Evolutionary conservation across 2,113 vertebrate species (phyloP).

Genomic region (Gavialis gangeticus): DNA sequence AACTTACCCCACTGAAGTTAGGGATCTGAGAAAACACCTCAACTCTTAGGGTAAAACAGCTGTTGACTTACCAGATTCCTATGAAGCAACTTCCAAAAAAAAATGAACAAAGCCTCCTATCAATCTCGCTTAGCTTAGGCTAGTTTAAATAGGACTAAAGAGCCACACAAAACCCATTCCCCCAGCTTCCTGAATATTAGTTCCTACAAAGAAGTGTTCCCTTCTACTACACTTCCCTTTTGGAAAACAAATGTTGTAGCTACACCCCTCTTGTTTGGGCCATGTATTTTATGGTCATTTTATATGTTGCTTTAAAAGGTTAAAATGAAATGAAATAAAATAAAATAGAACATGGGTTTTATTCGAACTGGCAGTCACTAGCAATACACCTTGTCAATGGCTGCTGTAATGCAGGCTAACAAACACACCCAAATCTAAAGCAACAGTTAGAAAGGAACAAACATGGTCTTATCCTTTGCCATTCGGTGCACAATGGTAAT

Average conservation of each 20-base stretch:
- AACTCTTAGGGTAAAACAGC: accelerated
- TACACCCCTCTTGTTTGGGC: not conserved
- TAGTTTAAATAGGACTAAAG: conserved; percentile 10
- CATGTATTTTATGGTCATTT: not conserved
- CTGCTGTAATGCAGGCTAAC: accelerated
- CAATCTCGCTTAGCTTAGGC: accelerated
- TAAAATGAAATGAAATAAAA: not conserved
- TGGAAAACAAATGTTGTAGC: not conserved
- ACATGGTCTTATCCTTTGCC: not conserved
- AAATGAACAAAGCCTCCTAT: not conserved
- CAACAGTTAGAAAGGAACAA: not conserved
- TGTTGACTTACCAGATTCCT: not conserved
- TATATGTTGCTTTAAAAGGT: not conserved
- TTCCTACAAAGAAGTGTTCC: conserved; percentile 1
- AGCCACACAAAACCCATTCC: not conserved
- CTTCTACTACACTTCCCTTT: not conserved
- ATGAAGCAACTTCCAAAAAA: not conserved
- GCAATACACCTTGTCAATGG: accelerated
- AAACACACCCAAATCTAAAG: accelerated
- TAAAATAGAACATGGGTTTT: not conserved
- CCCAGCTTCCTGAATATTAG: not conserved
- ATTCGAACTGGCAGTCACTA: not conserved
- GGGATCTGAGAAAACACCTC: accelerated
- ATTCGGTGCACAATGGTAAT: not conserved
- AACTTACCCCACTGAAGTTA: accelerated